These are phyloP conservation scores for Dynastes hyllus DNA, from an alignment of 2,888 invertebrate species.

Conservation along the genomic window DNA sequence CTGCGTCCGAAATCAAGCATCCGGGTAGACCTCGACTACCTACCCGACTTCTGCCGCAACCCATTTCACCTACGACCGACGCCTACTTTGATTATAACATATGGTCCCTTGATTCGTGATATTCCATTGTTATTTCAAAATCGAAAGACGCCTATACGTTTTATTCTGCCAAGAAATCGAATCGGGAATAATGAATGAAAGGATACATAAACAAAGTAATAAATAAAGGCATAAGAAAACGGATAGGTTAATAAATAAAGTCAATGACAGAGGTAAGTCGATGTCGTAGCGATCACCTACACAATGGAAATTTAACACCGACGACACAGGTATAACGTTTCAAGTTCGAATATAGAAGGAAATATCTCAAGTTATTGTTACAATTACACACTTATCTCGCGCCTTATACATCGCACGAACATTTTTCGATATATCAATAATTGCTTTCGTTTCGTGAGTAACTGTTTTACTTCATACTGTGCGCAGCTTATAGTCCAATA, in stretches of 20 bases:
- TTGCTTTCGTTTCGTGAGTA: not conserved
- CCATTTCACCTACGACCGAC: constrained; percentile 34
- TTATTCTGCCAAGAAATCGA: constrained; percentile 31
- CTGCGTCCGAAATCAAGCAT: not conserved
- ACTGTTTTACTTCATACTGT: not conserved
- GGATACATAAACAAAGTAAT: constrained; percentile 24
- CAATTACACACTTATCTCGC: too few relatives aligned
- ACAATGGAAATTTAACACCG: not conserved
- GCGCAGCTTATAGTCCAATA: not conserved
- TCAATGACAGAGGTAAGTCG: not conserved
- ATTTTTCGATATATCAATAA: constrained; percentile 4
- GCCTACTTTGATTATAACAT: constrained; percentile 64
- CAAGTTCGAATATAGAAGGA: too few relatives aligned
- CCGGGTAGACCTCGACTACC: constrained; percentile 6
- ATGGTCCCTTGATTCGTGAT: constrained; percentile 65
- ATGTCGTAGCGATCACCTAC: constrained; percentile 1
- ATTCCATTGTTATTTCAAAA: constrained; percentile 60
- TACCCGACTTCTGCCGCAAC: constrained; percentile 24
- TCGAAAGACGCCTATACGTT: constrained; percentile 22
- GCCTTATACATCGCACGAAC: too few relatives aligned
- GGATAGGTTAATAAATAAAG: constrained; percentile 10
- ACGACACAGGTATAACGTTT: too few relatives aligned
- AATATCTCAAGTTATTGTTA: too few relatives aligned
- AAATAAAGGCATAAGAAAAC: constrained; percentile 11
- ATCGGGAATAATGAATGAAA: constrained; percentile 28